Conservation (phyloP, 2,888 invertebrate species). For the Tiliacea aurago region DNA sequence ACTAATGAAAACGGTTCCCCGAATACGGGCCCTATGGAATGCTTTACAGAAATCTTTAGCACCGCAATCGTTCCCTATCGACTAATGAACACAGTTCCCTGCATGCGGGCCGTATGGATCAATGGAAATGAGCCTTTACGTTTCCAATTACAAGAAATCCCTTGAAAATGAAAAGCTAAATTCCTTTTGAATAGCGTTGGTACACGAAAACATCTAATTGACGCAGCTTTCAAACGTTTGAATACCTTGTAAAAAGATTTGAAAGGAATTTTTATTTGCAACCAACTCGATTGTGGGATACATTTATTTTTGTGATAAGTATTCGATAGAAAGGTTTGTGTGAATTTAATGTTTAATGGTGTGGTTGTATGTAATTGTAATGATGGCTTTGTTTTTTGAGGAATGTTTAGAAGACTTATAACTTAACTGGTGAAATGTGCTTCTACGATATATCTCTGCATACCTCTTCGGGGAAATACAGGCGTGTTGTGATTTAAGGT, state of each 20-base stretch:
- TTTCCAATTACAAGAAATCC: background rate
- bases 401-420: background rate
- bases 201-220: slow-evolving; percentile 17
- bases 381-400: background rate
- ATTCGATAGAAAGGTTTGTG: background rate
- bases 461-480: background rate
- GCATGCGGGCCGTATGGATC: too few relatives aligned
- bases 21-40: too few relatives aligned
- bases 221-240: slow-evolving; percentile 1
- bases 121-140: too few relatives aligned
- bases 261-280: slow-evolving; percentile 10
- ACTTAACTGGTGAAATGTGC: background rate
- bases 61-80: too few relatives aligned
- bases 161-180: background rate
- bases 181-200: background rate
- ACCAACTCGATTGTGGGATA: background rate
- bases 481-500: background rate
- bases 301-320: slow-evolving; percentile 15
- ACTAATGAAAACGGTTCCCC: too few relatives aligned
- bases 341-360: background rate
- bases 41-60: too few relatives aligned
- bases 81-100: too few relatives aligned
- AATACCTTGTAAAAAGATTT: slow-evolving; percentile 7
- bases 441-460: background rate
- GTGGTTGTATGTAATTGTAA: background rate